These are phyloP conservation scores for Thereuonema tuberculata DNA, from an alignment of 1,140 invertebrate genomes.

Conservation along the genomic window DNA sequence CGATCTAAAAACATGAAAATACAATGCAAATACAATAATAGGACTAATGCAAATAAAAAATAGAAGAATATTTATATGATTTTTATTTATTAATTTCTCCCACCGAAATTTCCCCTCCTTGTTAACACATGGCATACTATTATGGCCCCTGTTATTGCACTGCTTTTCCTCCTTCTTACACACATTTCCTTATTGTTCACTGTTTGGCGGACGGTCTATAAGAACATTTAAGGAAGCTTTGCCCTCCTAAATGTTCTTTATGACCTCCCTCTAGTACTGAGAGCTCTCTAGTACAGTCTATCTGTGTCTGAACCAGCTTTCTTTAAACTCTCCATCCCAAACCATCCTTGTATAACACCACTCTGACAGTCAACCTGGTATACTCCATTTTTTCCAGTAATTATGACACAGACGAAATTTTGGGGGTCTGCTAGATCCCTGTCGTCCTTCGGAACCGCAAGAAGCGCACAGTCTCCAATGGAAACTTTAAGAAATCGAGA, in stretches of 20 bases:
- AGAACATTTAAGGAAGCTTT: background rate
- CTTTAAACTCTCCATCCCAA: background rate
- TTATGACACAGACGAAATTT: conserved; percentile 8
- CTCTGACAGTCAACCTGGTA: background rate
- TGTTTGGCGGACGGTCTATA: background rate
- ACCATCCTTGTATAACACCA: conserved; percentile 4
- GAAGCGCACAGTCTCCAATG: background rate
- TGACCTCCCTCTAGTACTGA: background rate
- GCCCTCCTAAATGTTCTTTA: background rate
- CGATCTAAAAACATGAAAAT: too few relatives aligned
- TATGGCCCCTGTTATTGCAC: background rate
- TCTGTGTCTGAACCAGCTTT: background rate
- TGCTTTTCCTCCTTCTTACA: background rate
- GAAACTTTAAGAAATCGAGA: background rate
- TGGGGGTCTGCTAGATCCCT: background rate
- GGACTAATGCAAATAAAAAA: too few relatives aligned
- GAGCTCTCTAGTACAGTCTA: background rate
- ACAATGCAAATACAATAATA: too few relatives aligned
- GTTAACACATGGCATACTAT: background rate
- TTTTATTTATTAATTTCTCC: too few relatives aligned
- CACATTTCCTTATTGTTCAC: background rate
- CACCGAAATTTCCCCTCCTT: too few relatives aligned
- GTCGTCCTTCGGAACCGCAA: conserved; percentile 3
- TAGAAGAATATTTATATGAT: too few relatives aligned
- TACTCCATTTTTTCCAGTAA: background rate